Evolutionary conservation across 2,113 vertebrate genomes (phyloP).

Genomic region (Ranitomeya variabilis): DNA sequence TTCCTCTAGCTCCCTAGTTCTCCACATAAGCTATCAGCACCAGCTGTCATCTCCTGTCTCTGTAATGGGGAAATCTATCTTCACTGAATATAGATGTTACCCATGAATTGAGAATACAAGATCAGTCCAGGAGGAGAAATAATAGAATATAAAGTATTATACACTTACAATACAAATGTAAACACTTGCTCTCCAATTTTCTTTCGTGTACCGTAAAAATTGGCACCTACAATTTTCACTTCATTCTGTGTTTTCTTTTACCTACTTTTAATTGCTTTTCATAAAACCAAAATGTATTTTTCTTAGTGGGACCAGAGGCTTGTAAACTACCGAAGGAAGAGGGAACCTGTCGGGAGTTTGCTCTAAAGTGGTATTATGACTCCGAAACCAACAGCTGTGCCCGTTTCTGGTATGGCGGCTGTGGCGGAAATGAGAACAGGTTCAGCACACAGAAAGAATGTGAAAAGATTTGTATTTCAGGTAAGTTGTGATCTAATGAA

Average conservation of each 20-base stretch:
- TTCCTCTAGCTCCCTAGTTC: no score
- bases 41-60: no score
- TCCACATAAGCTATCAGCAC: no score
- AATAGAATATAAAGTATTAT: no score
- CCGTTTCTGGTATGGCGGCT: conserved; percentile 94
- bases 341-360: conserved; percentile 82
- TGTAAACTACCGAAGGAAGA: conserved; percentile 81
- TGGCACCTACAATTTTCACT: not conserved
- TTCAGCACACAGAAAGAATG: conserved; percentile 86
- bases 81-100: no score
- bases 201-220: not conserved
- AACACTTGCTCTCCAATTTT: no score
- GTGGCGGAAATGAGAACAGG: conserved; percentile 88
- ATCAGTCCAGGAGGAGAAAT: no score
- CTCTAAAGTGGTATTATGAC: conserved; percentile 87
- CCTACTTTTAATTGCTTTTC: not conserved
- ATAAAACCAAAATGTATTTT: conserved; percentile 33
- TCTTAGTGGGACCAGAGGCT: conserved; percentile 66
- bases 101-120: no score
- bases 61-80: no score
- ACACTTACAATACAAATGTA: no score
- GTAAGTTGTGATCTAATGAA: conserved; percentile 67
- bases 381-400: conserved; percentile 74
- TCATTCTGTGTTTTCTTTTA: not conserved
- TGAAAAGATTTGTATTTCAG: conserved; percentile 78